A percentile compares a stretch with the other conserved stretches of the same genome.
phyloP scores from a whole-genome alignment of 2,797 vertebrate genomes.

The Macropus fuliginosus region DNA sequence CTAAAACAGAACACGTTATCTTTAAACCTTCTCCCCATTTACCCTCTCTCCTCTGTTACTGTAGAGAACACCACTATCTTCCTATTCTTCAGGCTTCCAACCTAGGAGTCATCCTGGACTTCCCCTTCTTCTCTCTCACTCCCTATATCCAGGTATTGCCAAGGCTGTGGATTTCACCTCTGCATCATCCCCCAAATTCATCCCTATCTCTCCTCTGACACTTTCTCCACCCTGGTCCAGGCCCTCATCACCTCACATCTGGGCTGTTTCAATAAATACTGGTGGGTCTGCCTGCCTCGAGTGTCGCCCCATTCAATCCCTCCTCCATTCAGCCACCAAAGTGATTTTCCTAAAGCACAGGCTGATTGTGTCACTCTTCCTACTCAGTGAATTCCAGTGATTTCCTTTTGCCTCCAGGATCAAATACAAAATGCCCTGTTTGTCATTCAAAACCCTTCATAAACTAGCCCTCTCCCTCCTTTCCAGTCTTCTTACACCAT shows the following conservation, averaged over 20 bases:
- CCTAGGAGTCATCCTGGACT: too few relatives aligned
- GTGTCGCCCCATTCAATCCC: too few relatives aligned
- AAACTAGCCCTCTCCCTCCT: too few relatives aligned
- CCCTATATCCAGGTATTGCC: too few relatives aligned
- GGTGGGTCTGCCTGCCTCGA: not conserved
- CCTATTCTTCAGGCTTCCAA: too few relatives aligned
- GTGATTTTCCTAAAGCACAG: not conserved
- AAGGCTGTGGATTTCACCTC: not conserved
- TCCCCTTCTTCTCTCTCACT: rapidly evolving
- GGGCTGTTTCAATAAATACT: not conserved
- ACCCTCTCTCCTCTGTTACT: too few relatives aligned
- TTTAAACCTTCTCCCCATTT: too few relatives aligned
- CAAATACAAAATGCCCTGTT: not conserved
- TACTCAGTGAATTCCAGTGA: not conserved
- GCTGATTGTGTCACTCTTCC: not conserved
- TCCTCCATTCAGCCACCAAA: not conserved
- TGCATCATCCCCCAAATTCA: not conserved
- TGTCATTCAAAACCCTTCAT: too few relatives aligned
- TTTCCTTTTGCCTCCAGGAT: not conserved
- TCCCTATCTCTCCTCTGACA: not conserved
- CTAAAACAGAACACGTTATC: too few relatives aligned
- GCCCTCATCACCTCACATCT: not conserved
- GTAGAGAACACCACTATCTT: too few relatives aligned
- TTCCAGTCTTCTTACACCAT: too few relatives aligned
- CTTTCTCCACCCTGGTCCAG: not conserved